These are phyloP conservation scores for Malurus cyaneus DNA, from an alignment of 2,113 vertebrate species.

Conservation along the genomic window DNA sequence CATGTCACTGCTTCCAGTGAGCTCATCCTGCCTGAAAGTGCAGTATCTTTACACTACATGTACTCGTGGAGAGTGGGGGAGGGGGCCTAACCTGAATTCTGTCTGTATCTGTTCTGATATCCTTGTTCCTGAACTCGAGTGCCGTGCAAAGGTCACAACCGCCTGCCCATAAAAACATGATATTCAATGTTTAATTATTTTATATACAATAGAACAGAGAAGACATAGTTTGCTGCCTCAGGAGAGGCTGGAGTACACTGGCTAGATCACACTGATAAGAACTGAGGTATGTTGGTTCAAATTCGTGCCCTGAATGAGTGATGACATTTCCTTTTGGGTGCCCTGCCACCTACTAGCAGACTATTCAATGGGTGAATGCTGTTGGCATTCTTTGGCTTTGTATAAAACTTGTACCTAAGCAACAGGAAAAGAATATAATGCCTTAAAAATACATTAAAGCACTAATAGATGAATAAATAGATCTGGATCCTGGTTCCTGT, in stretches of 20 bases:
- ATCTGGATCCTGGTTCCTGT: neutral
- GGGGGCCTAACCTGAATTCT: neutral
- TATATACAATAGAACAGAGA: neutral
- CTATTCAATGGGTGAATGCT: neutral
- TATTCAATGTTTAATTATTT: neutral
- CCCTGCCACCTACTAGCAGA: neutral
- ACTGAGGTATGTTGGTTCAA: fast-evolving
- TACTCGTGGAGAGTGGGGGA: neutral
- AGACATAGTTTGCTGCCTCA: neutral
- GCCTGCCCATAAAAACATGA: neutral
- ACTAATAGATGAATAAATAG: neutral
- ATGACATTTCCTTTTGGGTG: neutral
- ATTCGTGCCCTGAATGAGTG: neutral
- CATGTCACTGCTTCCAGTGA: neutral
- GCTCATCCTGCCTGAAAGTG: neutral
- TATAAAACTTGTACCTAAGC: neutral
- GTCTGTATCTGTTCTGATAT: neutral
- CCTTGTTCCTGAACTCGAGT: neutral
- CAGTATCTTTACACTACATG: neutral
- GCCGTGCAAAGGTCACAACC: neutral
- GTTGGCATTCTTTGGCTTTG: neutral
- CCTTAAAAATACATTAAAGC: neutral
- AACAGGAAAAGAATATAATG: neutral
- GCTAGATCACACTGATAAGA: neutral
- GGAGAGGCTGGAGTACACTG: neutral